Evolutionary conservation across 2,113 vertebrate genomes (phyloP).

Genomic region (Odocoileus virginianus): DNA sequence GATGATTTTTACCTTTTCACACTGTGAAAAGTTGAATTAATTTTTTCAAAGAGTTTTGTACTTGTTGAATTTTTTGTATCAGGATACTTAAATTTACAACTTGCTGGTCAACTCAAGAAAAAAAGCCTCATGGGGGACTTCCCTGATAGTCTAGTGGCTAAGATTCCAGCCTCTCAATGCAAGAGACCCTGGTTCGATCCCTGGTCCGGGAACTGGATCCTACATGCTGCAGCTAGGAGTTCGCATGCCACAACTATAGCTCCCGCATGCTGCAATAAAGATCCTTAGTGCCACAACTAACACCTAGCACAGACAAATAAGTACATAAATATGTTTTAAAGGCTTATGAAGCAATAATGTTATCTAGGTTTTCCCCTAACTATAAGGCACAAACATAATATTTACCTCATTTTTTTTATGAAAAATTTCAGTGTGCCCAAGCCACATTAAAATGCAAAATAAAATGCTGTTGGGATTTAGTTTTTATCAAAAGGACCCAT

Average conservation of each 20-base stretch:
- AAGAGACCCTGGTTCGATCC: not conserved
- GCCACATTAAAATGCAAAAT: not conserved
- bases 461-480: not conserved
- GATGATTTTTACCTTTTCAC: constrained; percentile 22
- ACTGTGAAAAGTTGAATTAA: constrained; percentile 26
- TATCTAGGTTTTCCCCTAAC: not conserved
- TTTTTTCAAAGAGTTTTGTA: constrained; percentile 19
- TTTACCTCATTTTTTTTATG: not conserved
- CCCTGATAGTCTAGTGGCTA: not conserved
- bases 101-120: constrained; percentile 7
- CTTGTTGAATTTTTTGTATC: constrained; percentile 17
- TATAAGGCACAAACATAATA: not conserved
- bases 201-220: not conserved
- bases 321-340: not conserved
- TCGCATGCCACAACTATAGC: not conserved
- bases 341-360: not conserved
- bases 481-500: not conserved
- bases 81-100: constrained; percentile 9
- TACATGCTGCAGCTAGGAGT: not conserved
- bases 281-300: not conserved
- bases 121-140: not conserved
- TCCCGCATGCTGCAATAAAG: not conserved
- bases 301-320: not conserved
- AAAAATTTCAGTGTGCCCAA: not conserved
- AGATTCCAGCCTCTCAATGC: not conserved